phyloP scores from a whole-genome alignment of 1,140 invertebrate genomes.

The Heliothis subflexa region DNA sequence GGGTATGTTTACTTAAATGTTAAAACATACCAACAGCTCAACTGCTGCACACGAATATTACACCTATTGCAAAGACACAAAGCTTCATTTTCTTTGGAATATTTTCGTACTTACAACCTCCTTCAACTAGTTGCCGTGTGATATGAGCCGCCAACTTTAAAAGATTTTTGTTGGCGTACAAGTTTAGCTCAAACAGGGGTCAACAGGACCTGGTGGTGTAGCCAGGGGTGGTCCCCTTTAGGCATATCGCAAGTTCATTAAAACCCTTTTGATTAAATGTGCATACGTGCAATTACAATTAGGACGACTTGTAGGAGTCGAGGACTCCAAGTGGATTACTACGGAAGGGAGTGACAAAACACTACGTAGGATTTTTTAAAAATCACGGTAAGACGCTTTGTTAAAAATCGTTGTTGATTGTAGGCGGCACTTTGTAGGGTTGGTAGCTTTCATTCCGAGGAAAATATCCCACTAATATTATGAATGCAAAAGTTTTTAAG shows the following conservation, averaged over 20 bases:
- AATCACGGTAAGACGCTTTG: neutral
- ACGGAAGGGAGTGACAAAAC: neutral
- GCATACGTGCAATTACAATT: constrained; percentile 77
- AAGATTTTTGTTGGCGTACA: constrained; percentile 46
- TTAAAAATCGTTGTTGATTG: neutral
- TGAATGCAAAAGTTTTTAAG: too few species aligned
- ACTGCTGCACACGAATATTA: neutral
- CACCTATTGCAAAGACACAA: neutral
- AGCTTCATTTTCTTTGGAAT: neutral
- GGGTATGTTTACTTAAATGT: neutral
- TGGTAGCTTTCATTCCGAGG: too few species aligned
- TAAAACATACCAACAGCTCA: neutral
- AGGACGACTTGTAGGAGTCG: constrained; percentile 62
- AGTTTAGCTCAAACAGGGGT: constrained; percentile 39
- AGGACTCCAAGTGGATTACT: constrained; percentile 5
- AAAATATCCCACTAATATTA: too few species aligned
- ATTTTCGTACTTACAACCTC: neutral
- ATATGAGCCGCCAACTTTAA: constrained; percentile 55
- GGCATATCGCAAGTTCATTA: constrained; percentile 76
- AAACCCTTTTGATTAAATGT: constrained; percentile 78
- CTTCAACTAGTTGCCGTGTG: neutral
- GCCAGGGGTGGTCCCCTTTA: constrained; percentile 57
- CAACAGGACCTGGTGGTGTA: constrained; percentile 49
- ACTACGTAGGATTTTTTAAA: too few species aligned
- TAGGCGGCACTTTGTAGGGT: neutral